Base-by-base conservation (phyloP, 2,797 vertebrate species). In the Syngnathus rostellatus region DNA sequence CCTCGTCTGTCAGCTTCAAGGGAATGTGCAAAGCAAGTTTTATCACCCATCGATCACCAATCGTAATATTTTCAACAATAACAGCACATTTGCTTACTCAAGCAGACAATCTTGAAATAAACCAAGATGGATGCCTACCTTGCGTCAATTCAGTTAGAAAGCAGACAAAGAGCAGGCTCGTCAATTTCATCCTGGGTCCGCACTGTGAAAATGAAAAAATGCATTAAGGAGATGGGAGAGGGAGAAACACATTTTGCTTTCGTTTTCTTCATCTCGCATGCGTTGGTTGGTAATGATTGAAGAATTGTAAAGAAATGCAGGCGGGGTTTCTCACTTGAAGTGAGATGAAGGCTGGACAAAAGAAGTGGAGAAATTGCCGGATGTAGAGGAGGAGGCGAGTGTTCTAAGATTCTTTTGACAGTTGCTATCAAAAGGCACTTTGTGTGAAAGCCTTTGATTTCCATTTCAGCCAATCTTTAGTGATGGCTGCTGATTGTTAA, bases 161-260 rank as follows among this genome's bases (percentile, higher is more conserved):
- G 64, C 72, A 83, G n/a, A 79, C 38, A n/a, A 74, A 12, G 1
- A 19, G 25, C 11, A 68, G 40, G 2, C 55, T 14, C 17, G 54
- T 63, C 21, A 53, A 37, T 39, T 5, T 70, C 87, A 87, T 86
- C 62, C 16, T 67, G n/a, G 31, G 41, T 62, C 60, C 61, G 76
- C 72, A 70, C 65, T 51, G 19, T 11, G 17, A 51, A 17, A 64
- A 1, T 1, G 17, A 39, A 41, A 11, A 61, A 9, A 0, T 12
- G 3, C n/a, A 7, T 61, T 21, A 7, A 21, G 5, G 46, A 62
- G n/a, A 23, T 23, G 11, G n/a, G 7, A 43, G 40, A 41, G 10
- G 12, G 12, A 16, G 12, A 23, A 25, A 43, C 6, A 2, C 10
- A 10, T 45, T 23, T 41, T 14, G 40, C 19, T 43, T 21, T 62